Percentiles rank a stretch among this genome's conserved stretches.
phyloP scores from a whole-genome alignment of 2,797 vertebrate species.

The Saxicola maurus region DNA sequence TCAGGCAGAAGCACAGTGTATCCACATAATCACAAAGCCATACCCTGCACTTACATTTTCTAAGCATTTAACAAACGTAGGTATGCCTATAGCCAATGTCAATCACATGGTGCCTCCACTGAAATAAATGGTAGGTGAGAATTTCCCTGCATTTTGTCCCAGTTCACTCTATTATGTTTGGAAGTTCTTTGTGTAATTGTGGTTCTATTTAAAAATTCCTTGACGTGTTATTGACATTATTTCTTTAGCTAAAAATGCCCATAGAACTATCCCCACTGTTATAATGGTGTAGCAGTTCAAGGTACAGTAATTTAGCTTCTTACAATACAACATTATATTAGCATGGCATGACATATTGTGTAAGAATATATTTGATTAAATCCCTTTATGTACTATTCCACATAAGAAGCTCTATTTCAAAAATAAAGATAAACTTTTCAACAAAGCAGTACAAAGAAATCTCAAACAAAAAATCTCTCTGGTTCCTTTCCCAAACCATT shows the following conservation, averaged over 20 bases:
- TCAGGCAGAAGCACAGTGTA: constrained; percentile 98
- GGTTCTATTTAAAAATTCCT: constrained; percentile 10
- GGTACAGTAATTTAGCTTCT: neutral
- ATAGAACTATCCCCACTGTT: neutral
- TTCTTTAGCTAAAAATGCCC: neutral
- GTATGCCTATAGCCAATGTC: neutral
- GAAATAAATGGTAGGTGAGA: neutral
- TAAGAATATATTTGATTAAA: neutral
- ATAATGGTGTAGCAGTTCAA: neutral
- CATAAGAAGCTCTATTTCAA: neutral
- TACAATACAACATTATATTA: neutral
- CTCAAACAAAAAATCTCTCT: neutral
- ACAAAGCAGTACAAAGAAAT: neutral
- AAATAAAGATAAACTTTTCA: neutral
- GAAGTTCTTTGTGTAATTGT: neutral
- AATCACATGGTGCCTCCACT: neutral
- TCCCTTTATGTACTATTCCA: neutral
- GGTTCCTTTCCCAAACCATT: neutral
- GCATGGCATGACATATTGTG: neutral
- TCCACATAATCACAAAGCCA: constrained; percentile 68
- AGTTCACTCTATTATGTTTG: neutral
- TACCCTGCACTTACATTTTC: neutral
- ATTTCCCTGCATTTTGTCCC: neutral
- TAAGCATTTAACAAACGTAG: neutral
- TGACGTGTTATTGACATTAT: neutral